phyloP scores from a whole-genome alignment of 2,797 vertebrate genomes.

The Spinibarbus caldwelli region DNA sequence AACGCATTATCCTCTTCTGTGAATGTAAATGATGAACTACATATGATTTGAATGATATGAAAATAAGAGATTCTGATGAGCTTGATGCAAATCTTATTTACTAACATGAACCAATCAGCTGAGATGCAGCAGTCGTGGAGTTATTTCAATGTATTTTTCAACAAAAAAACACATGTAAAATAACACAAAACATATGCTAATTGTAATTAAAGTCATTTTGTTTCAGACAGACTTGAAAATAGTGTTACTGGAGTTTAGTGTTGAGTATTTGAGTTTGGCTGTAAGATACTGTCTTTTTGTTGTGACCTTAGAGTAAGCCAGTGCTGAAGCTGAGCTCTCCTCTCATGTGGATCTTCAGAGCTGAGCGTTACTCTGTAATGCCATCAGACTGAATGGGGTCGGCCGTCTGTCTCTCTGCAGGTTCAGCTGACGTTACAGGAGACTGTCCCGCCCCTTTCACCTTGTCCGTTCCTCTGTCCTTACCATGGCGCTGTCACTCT shows the following conservation, averaged over 20 bases:
- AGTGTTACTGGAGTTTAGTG: not conserved
- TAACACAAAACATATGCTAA: not conserved
- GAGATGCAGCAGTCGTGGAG: not conserved
- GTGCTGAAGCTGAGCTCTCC: not conserved
- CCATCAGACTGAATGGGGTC: slow-evolving; percentile 78
- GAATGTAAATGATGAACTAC: not conserved
- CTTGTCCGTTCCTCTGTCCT: slow-evolving; percentile 43
- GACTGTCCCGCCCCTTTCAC: slow-evolving; percentile 67
- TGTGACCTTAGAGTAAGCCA: not conserved
- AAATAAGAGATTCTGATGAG: slow-evolving; percentile 14
- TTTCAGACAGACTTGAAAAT: not conserved
- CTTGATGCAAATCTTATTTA: not conserved
- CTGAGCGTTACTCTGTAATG: slow-evolving; percentile 62
- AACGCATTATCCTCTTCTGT: not conserved
- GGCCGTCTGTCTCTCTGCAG: slow-evolving; percentile 40
- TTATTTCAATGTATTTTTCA: not conserved
- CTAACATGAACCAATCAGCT: not conserved
- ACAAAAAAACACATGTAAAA: not conserved
- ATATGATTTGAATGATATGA: not conserved
- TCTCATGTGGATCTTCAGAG: not conserved
- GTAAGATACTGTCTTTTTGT: not conserved
- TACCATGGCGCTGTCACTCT: slow-evolving; percentile 77
- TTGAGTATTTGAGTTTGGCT: slow-evolving; percentile 24
- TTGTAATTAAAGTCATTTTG: not conserved
- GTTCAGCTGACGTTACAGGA: slow-evolving; percentile 68